These are phyloP conservation scores for Oryctolagus cuniculus DNA, from an alignment of 2,113 vertebrate genomes.

Conservation along the genomic window DNA sequence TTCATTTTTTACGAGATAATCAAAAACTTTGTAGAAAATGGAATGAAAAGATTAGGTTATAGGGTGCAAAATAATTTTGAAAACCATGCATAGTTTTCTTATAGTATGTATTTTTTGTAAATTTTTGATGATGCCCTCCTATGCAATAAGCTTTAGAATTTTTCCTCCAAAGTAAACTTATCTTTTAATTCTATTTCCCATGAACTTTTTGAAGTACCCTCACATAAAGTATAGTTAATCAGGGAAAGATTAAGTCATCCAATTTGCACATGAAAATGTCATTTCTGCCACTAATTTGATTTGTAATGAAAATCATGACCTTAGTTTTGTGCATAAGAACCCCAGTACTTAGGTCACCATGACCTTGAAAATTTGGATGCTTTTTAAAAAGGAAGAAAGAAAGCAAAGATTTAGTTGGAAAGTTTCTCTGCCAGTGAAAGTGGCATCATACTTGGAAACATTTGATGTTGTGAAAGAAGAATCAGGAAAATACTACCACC, in stretches of 20 bases:
- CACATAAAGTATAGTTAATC: background rate
- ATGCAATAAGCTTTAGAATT: too few species aligned
- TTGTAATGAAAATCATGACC: background rate
- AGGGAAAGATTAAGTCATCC: background rate
- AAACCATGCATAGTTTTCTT: too few species aligned
- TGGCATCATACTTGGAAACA: constrained; percentile 65
- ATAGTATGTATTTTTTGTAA: too few species aligned
- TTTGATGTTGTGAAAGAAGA: constrained; percentile 57
- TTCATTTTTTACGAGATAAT: too few species aligned
- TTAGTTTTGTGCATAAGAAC: background rate
- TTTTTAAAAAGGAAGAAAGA: background rate
- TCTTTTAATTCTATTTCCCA: too few species aligned
- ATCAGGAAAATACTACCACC: constrained; percentile 33
- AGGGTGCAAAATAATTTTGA: too few species aligned
- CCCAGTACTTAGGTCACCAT: background rate
- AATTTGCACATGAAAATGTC: background rate
- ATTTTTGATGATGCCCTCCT: too few species aligned
- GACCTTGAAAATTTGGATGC: constrained; percentile 24
- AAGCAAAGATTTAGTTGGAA: background rate
- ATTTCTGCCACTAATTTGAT: constrained; percentile 44
- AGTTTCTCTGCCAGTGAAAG: constrained; percentile 42
- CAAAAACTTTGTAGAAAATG: too few species aligned
- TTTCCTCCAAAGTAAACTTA: too few species aligned
- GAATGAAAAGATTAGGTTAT: too few species aligned
- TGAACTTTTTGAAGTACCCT: background rate